Conservation (phyloP, 2,113 vertebrate genomes). For the Ia io region DNA sequence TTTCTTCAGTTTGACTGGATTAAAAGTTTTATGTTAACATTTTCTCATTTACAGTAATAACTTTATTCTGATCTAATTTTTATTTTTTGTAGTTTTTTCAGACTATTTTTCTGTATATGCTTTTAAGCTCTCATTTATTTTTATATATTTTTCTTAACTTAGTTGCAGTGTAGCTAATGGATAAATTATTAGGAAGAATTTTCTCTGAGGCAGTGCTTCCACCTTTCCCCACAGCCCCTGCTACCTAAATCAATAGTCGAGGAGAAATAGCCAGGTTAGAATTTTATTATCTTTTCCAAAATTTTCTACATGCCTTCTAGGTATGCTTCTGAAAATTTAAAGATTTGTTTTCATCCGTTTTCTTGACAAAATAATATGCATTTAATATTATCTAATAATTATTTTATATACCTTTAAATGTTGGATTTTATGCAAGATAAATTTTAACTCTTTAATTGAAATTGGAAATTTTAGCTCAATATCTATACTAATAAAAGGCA, state of each 20-base stretch:
- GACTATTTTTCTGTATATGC: background rate
- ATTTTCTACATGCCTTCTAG: background rate
- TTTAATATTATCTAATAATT: background rate
- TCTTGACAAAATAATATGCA: background rate
- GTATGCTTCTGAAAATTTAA: background rate
- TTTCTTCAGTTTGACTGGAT: background rate
- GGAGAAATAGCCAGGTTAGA: background rate
- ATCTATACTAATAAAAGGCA: background rate
- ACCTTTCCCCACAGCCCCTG: accelerated
- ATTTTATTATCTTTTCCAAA: background rate
- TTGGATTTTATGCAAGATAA: background rate
- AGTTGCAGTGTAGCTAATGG: background rate
- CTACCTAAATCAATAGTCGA: background rate
- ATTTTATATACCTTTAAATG: background rate
- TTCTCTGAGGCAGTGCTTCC: background rate
- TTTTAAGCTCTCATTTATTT: background rate
- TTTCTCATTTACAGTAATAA: background rate
- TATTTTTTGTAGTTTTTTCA: background rate
- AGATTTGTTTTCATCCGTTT: slow-evolving; percentile 12
- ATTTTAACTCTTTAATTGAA: background rate
- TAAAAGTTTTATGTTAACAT: background rate
- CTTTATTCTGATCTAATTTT: background rate
- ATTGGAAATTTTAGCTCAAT: background rate
- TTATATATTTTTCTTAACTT: background rate
- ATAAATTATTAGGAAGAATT: background rate